Conservation (phyloP, 2,888 invertebrate genomes). For the Drosophila birchii region DNA sequence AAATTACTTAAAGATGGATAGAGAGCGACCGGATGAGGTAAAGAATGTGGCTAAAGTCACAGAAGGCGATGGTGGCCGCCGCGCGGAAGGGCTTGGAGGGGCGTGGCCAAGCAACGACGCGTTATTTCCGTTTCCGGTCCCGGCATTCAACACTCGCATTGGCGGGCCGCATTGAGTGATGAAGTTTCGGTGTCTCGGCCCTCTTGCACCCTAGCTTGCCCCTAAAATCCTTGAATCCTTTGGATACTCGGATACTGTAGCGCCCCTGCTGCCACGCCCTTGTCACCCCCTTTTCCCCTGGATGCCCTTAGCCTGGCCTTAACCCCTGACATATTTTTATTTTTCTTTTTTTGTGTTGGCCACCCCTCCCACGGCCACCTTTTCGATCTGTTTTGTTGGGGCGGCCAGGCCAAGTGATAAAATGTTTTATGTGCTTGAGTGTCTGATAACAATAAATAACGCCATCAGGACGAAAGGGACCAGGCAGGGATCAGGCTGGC, state of each 20-base stretch:
- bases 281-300: conserved; percentile 2
- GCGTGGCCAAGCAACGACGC: conserved; percentile 59
- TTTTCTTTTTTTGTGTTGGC: background rate
- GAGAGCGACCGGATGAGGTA: conserved; percentile 40
- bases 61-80: background rate
- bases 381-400: conserved; percentile 30
- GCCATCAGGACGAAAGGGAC: conserved; percentile 63
- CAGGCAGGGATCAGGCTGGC: conserved; percentile 1
- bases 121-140: conserved; percentile 72
- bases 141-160: conserved; percentile 61
- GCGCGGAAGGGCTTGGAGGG: conserved; percentile 12
- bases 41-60: conserved; percentile 33
- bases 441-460: conserved; percentile 80
- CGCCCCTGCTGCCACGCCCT: conserved; percentile 19
- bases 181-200: conserved; percentile 54
- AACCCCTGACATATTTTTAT: conserved; percentile 46
- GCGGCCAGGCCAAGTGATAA: conserved; percentile 65
- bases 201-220: background rate
- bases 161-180: conserved; percentile 68
- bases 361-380: conserved; percentile 4
- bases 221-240: background rate
- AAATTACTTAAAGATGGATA: conserved; percentile 73
- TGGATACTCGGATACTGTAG: background rate
- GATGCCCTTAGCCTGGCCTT: conserved; percentile 51
- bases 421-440: conserved; percentile 78